Evolutionary conservation across 1,140 invertebrate genomes (phyloP), one percentile per base, ranked within the genome.

Genomic region (Apis florea): DNA sequence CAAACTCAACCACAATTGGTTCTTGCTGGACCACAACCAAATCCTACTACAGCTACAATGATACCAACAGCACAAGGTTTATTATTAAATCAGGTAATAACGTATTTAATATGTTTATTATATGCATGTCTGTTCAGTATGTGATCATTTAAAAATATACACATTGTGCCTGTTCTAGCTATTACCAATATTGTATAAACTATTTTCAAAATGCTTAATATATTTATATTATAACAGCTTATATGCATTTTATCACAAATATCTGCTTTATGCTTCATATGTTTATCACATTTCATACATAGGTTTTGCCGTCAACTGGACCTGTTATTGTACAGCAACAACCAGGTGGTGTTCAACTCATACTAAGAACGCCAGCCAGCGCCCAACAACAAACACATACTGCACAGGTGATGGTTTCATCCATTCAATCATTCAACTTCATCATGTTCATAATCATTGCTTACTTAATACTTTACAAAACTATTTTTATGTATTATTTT

Each of bases 351-450:
- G 92, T 94, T 89, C 93, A 94, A 79, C 89, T 93, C 73, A 93
- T 94, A 88, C 90, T 94, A 83, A 91, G 93, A 90, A 90, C 93
- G 72, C 93, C 92, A 83, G 80, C 93, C 75, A 92, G 92, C 86
- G 87, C 93, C 78, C 93, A 93, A 85, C 93, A 94, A 90, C 93
- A 94, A 93, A 93, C 93, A 66, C 93, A 94, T 90, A 93, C 93
- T 83, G 91, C 93, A 92, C 93, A 94, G 93, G 93, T 94, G 92
- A 93, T 89, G 92, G 92, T 93, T 90, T 92, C 91, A 92, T 90
- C 83, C 89, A 91, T 90, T 88, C 85, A 78, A 77, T 71, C 87
- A 87, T 84, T 76, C 89, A 90, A 89, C 78, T 85, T 79, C 79
- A 84, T 82, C 69, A 79, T 70, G 75, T 83, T 79, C 76, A 84